Evolutionary conservation across 2,888 invertebrate genomes (phyloP).

Genomic region (Platypus cylindrus): DNA sequence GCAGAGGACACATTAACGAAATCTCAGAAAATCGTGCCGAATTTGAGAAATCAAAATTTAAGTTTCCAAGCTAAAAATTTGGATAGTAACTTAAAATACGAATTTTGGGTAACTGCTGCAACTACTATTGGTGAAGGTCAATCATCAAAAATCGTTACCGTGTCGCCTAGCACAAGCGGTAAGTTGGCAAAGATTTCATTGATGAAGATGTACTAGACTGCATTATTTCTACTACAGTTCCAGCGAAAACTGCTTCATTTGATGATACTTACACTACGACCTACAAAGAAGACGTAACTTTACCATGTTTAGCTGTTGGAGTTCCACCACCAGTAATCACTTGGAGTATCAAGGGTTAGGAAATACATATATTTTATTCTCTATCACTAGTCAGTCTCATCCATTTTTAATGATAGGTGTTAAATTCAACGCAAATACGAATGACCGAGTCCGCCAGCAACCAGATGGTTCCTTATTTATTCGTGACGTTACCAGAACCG

Average conservation of each 20-base stretch:
- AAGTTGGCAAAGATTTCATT: constrained; percentile 16
- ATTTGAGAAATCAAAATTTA: constrained; percentile 49
- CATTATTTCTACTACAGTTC: constrained; percentile 45
- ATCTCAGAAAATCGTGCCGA: constrained; percentile 66
- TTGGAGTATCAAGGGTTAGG: constrained; percentile 73
- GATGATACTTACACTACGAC: constrained; percentile 87
- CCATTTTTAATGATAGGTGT: constrained; percentile 28
- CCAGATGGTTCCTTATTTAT: constrained; percentile 88
- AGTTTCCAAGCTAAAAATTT: constrained; percentile 79
- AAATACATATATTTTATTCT: not conserved
- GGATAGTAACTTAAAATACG: constrained; percentile 69
- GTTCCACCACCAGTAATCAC: constrained; percentile 79
- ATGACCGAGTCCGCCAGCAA: constrained; percentile 70
- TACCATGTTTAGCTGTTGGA: constrained; percentile 87
- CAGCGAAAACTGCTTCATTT: constrained; percentile 90
- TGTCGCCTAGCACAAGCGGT: constrained; percentile 75
- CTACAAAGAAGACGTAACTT: constrained; percentile 80
- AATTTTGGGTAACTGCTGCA: constrained; percentile 90
- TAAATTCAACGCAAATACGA: constrained; percentile 62
- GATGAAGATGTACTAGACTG: constrained; percentile 3
- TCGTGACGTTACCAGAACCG: constrained; percentile 74
- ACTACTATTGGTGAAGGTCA: constrained; percentile 91
- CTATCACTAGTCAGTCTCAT: not conserved
- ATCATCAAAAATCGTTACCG: constrained; percentile 73
- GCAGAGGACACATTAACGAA: constrained; percentile 42